Evolutionary conservation across 2,888 invertebrate genomes (phyloP), one percentile per base, ranked within the genome.

Genomic region (Ametastegia equiseti): DNA sequence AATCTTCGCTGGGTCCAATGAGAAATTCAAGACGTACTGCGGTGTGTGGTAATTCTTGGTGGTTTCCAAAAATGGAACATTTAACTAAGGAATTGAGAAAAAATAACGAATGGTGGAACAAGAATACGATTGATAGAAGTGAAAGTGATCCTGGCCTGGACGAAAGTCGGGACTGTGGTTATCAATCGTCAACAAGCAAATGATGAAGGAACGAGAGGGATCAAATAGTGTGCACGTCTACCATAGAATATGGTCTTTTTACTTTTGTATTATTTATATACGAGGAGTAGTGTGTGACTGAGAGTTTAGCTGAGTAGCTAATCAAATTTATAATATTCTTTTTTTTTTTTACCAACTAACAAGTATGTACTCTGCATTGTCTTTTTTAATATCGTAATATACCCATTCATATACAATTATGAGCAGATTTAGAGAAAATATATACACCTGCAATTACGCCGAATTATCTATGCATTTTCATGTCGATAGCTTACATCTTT

Each of bases 131-230:
- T 30, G 84, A 84, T 57, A 82, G 65, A 67, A 81, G 83, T 33
- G 83, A 82, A 79, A 84, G 81, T 30, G 85, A 87, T n/a, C 81
- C 83, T 57, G 80, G 85, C 79, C 60, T 85, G 39, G 88, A 90
- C 81, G 89, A 90, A 45, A 86, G 81, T 81, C 87, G 84, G 1
- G 89, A 90, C 82, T 87, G 85, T 42, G 90, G 90, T 80, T 90
- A 90, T 82, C 88, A 88, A 81, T 90, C 89, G 1, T 89, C 89
- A 23, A 83, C 86, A 82, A 85, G 81, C 81, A 81, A 85, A 79
- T 78, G 54, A 65, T 27, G 15, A 45, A 15, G 19, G 50, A 23
- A n/a, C 19, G 7, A 19, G 54, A 36, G 54, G 9, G 36, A 36
- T 75, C 36, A 15, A 54, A 19, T 75, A 36, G 75, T 27, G 54